These are phyloP conservation scores for Drosophila differens DNA, from an alignment of 2,888 invertebrate genomes.

Conservation along the genomic window DNA sequence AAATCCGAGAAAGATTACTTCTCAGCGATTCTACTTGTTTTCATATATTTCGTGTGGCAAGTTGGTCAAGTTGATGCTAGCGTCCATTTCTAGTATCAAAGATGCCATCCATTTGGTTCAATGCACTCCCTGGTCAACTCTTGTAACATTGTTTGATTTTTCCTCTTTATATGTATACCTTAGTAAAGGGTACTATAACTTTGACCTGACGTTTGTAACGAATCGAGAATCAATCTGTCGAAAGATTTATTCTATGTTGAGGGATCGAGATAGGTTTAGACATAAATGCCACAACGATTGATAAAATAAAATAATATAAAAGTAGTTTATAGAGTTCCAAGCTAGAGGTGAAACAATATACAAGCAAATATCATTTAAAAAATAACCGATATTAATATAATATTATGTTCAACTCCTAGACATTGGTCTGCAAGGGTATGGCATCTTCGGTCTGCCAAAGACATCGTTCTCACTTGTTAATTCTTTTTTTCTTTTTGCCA, in stretches of 20 bases:
- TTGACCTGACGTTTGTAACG: neutral
- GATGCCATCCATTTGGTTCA: constrained; percentile 13
- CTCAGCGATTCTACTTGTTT: neutral
- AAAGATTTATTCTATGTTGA: too few relatives aligned
- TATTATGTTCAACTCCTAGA: neutral
- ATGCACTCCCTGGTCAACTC: constrained; percentile 18
- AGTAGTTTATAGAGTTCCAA: too few relatives aligned
- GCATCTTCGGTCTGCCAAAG: neutral
- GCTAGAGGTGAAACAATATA: too few relatives aligned
- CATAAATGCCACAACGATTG: neutral
- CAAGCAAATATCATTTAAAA: neutral
- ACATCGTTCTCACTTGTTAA: neutral
- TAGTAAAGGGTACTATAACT: neutral
- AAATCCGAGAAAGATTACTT: neutral
- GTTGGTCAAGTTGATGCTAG: constrained; percentile 39
- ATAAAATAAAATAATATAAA: neutral
- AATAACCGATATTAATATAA: neutral
- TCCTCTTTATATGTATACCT: neutral
- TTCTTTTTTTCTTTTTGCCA: constrained; percentile 15
- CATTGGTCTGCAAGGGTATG: neutral
- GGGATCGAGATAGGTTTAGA: too few relatives aligned
- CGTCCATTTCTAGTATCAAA: constrained; percentile 19
- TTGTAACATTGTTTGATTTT: constrained; percentile 1
- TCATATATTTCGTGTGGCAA: constrained; percentile 25
- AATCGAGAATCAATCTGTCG: neutral